Conservation (phyloP, 2,113 vertebrate genomes). For the Brevimyrus niger region DNA sequence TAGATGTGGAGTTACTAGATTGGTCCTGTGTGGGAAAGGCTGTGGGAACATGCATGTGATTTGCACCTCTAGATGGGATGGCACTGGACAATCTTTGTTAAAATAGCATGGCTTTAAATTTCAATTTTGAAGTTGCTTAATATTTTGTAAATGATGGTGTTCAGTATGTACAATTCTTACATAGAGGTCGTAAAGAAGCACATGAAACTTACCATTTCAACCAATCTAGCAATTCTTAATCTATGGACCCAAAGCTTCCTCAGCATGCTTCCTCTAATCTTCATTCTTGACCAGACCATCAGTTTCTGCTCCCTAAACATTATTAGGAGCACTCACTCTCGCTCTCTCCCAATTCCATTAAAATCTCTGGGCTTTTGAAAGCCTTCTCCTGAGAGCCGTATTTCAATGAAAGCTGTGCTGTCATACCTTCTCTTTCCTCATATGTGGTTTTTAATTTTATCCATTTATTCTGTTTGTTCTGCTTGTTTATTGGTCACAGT, state of each 20-base stretch:
- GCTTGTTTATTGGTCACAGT: neutral
- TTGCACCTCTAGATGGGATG: neutral
- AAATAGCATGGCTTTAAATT: neutral
- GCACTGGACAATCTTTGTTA: neutral
- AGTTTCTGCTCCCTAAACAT: conserved; percentile 9
- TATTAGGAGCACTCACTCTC: neutral
- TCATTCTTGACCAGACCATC: conserved; percentile 5
- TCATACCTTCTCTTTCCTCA: neutral
- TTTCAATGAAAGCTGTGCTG: neutral
- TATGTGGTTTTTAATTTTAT: conserved; percentile 12
- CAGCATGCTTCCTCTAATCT: conserved; percentile 21
- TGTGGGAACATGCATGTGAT: neutral
- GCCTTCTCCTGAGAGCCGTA: neutral
- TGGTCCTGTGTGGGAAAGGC: conserved; percentile 25
- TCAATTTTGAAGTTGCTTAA: neutral
- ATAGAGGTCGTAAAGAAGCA: neutral
- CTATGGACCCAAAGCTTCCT: conserved; percentile 26
- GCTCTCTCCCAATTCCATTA: neutral
- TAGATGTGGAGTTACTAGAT: conserved; percentile 24
- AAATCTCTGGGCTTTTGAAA: no score
- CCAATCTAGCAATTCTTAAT: conserved; percentile 24
- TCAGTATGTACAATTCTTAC: neutral
- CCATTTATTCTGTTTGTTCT: neutral
- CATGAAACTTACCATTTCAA: neutral
- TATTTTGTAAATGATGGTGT: neutral